Conservation (phyloP, 2,113 vertebrate species). For the Micronisus gabar region DNA sequence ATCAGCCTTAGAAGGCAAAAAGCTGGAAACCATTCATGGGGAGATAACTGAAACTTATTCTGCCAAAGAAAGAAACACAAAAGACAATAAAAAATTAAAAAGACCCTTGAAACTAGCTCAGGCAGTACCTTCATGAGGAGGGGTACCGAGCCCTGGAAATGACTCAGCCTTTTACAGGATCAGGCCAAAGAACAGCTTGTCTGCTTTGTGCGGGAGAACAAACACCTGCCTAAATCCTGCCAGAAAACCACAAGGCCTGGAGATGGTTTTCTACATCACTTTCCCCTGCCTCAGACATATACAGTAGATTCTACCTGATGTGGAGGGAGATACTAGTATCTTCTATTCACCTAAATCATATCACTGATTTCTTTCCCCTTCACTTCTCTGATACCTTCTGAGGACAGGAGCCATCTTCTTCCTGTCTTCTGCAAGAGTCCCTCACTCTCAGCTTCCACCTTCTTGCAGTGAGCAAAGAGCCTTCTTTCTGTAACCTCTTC, state of each 20-base stretch:
- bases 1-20: slow-evolving; percentile 11
- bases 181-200: background rate
- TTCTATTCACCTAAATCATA: background rate
- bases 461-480: background rate
- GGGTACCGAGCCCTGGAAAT: background rate
- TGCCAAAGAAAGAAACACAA: background rate
- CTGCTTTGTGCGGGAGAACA: background rate
- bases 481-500: background rate
- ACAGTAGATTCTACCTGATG: background rate
- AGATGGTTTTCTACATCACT: background rate
- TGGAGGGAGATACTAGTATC: background rate
- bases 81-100: background rate
- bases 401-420: background rate
- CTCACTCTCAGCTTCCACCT: background rate
- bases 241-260: background rate
- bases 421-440: background rate
- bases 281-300: background rate
- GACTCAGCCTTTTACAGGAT: background rate
- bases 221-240: background rate
- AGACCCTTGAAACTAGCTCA: background rate
- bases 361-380: background rate
- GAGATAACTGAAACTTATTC: background rate
- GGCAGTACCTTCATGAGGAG: background rate
- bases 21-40: background rate
- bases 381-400: background rate